Conservation (phyloP, 2,888 invertebrate genomes). For the Drosophila leonis region DNA sequence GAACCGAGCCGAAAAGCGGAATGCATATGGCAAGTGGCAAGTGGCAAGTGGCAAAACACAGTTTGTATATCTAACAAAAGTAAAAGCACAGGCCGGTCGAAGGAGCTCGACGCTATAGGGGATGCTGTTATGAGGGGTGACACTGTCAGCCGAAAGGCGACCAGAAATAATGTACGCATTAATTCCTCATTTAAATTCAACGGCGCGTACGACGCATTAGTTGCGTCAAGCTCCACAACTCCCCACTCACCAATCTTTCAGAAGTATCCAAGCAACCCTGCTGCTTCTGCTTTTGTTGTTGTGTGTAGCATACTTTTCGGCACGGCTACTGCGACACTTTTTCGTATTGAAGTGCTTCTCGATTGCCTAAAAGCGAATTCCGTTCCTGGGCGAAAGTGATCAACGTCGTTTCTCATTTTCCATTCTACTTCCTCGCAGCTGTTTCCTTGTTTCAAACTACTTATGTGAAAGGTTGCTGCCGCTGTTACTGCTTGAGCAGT, state of each 20-base stretch:
- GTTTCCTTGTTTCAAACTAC: constrained; percentile 61
- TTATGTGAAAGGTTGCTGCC: constrained; percentile 52
- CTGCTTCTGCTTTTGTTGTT: constrained; percentile 38
- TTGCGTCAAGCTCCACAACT: constrained; percentile 53
- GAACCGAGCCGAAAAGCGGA: constrained; percentile 34
- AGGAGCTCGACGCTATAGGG: constrained; percentile 31
- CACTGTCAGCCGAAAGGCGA: constrained; percentile 26
- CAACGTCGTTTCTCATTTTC: constrained; percentile 41
- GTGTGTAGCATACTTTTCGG: constrained; percentile 63
- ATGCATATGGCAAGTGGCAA: constrained; percentile 63
- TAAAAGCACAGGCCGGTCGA: constrained; percentile 30
- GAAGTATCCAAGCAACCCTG: constrained; percentile 14
- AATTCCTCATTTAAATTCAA: constrained; percentile 86
- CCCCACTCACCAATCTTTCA: constrained; percentile 2
- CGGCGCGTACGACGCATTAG: constrained; percentile 85
- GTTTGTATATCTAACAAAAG: constrained; percentile 69
- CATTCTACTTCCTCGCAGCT: constrained; percentile 44
- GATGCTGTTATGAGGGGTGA: constrained; percentile 18
- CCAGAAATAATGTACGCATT: constrained; percentile 83
- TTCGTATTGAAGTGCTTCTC: constrained; percentile 77
- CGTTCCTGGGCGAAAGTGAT: constrained; percentile 70
- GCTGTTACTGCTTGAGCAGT: constrained; percentile 54
- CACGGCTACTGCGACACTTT: constrained; percentile 56
- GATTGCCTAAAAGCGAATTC: constrained; percentile 83
- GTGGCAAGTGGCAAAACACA: constrained; percentile 43